These are phyloP conservation scores for Stichodactyla mertensii DNA, from an alignment of 64 coral and sea anemone species.

Conservation along the genomic window DNA sequence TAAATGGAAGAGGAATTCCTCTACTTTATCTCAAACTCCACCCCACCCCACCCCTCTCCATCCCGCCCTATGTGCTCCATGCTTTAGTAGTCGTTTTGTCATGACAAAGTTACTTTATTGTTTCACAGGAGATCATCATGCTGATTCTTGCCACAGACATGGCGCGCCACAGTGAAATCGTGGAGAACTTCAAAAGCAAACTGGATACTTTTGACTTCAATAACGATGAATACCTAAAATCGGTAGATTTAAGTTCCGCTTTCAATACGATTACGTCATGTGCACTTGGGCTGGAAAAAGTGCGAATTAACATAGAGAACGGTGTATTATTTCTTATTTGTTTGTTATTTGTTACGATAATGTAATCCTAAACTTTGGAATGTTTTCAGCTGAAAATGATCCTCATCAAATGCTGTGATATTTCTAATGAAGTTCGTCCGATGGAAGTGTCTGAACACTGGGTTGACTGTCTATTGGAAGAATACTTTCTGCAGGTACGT, in stretches of 20 bases:
- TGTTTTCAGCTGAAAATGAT: conserved; percentile 64
- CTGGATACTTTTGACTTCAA: conserved; percentile 69
- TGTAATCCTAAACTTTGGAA: too few relatives aligned
- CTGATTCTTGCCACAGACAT: conserved; percentile 71
- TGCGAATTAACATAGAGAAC: too few relatives aligned
- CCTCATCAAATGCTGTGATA: conserved; percentile 79
- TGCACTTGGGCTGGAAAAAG: too few relatives aligned
- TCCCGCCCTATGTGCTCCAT: too few relatives aligned
- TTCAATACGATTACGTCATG: too few relatives aligned
- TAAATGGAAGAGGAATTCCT: too few relatives aligned
- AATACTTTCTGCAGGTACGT: conserved; percentile 72
- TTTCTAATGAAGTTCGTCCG: conserved; percentile 83
- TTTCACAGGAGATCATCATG: conserved; percentile 64
- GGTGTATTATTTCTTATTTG: too few relatives aligned
- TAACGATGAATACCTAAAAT: conserved; percentile 75
- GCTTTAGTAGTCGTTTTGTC: neutral
- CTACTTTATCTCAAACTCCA: too few relatives aligned
- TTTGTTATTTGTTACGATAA: too few relatives aligned
- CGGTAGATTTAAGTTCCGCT: conserved; percentile 13
- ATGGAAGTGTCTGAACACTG: conserved; percentile 66
- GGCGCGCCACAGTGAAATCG: conserved; percentile 77
- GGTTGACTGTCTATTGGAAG: conserved; percentile 70
- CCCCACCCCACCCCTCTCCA: too few relatives aligned
- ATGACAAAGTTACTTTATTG: neutral
- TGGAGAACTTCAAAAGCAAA: conserved; percentile 68